phyloP scores from a whole-genome alignment of 2,888 invertebrate genomes.

The Drosophila subsilvestris region DNA sequence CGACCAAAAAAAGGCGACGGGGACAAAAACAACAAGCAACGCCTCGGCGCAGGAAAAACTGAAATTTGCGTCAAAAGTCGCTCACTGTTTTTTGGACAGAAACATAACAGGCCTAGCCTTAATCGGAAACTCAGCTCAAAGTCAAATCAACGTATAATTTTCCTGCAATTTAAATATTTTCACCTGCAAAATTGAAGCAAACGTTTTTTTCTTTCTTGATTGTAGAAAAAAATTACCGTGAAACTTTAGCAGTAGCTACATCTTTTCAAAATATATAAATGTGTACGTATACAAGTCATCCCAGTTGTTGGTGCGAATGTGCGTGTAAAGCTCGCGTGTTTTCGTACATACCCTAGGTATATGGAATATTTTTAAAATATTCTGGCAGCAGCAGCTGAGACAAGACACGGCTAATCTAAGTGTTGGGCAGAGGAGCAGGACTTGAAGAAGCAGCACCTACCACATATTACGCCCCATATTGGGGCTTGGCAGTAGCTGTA shows the following conservation, averaged over 20 bases:
- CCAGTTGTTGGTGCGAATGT: conserved; percentile 60
- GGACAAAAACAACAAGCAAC: conserved; percentile 65
- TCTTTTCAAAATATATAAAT: conserved; percentile 53
- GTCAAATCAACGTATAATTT: conserved; percentile 5
- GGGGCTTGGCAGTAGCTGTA: conserved; percentile 12
- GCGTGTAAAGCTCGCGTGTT: conserved; percentile 40
- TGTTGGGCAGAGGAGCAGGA: neutral
- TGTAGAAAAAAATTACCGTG: conserved; percentile 76
- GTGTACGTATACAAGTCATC: conserved; percentile 55
- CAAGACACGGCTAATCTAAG: neutral
- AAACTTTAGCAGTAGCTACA: conserved; percentile 73
- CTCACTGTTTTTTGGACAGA: conserved; percentile 1
- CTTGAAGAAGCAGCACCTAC: neutral
- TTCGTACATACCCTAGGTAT: conserved; percentile 29
- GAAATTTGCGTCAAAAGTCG: conserved; percentile 13
- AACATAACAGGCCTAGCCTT: conserved; percentile 63
- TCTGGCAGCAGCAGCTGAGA: conserved; percentile 14
- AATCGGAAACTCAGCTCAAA: conserved; percentile 47
- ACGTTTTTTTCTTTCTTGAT: conserved; percentile 61
- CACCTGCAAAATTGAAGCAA: conserved; percentile 68
- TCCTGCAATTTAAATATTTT: conserved; percentile 53
- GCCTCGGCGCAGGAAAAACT: conserved; percentile 40
- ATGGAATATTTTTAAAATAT: conserved; percentile 26
- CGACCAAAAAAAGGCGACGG: conserved; percentile 24
- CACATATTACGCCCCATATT: conserved; percentile 32